A percentile compares a stretch with the other conserved stretches of the same genome.
These are phyloP conservation scores for Eciton burchellii DNA, from an alignment of 1,140 invertebrate genomes.

Conservation along the genomic window DNA sequence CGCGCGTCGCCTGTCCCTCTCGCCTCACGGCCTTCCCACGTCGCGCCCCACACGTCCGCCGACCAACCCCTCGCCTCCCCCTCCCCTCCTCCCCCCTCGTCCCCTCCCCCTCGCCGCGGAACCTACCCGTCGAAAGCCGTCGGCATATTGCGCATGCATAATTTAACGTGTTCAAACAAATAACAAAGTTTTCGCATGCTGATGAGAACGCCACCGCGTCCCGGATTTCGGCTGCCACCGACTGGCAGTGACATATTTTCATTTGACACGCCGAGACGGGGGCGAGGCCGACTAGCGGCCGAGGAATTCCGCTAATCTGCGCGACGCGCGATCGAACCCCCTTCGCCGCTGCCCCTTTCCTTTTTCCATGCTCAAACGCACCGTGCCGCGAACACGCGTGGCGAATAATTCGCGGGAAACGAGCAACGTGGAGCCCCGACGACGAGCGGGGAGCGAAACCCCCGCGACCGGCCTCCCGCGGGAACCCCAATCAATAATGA, in stretches of 20 bases:
- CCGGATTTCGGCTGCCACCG: slow-evolving; percentile 79
- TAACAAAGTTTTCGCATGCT: slow-evolving; percentile 85
- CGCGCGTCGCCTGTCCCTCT: background rate
- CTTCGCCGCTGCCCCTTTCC: background rate
- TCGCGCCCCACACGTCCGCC: slow-evolving; percentile 14
- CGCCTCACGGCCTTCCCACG: background rate
- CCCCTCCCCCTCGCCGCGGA: slow-evolving; percentile 11
- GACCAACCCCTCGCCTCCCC: slow-evolving; percentile 44
- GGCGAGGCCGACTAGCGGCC: slow-evolving; percentile 46
- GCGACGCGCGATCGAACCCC: slow-evolving; percentile 43
- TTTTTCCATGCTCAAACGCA: slow-evolving; percentile 43
- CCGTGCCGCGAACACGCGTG: slow-evolving; percentile 46
- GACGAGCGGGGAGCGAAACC: slow-evolving; percentile 36
- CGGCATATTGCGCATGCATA: slow-evolving; percentile 85
- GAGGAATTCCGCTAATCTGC: slow-evolving; percentile 30
- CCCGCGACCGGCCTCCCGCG: slow-evolving; percentile 3
- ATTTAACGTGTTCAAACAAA: slow-evolving; percentile 85
- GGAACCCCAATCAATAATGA: slow-evolving; percentile 32
- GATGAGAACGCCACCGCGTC: slow-evolving; percentile 78
- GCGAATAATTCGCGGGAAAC: slow-evolving; percentile 50
- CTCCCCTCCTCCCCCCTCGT: background rate
- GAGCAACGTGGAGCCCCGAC: slow-evolving; percentile 23
- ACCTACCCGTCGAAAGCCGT: slow-evolving; percentile 70
- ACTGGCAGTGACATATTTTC: slow-evolving; percentile 83
- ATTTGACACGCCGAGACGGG: slow-evolving; percentile 75